A percentile compares a stretch with the other conserved stretches of the same genome.
Evolutionary conservation across 2,888 invertebrate species (phyloP).

Genomic region (Abrostola triplasia): DNA sequence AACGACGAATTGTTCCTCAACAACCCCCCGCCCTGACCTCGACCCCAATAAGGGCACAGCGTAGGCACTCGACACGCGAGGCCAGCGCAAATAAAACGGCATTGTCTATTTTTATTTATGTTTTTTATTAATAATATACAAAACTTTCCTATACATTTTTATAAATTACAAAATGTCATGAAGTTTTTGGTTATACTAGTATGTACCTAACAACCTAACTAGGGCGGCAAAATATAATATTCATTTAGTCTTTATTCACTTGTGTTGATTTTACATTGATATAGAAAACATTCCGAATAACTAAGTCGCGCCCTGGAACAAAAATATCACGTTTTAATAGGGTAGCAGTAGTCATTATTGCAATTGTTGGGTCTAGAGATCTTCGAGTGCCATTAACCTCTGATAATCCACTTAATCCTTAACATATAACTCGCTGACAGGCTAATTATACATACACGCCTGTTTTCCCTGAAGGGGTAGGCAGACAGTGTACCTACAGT

Average conservation of each 20-base stretch:
- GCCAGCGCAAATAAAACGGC: constrained; percentile 70
- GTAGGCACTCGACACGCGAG: background rate
- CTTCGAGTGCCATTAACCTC: too few relatives aligned
- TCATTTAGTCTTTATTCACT: constrained; percentile 80
- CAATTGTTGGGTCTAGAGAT: too few relatives aligned
- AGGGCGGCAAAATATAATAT: constrained; percentile 63
- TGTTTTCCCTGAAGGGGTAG: too few relatives aligned
- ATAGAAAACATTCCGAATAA: constrained; percentile 55
- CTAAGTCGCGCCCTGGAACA: constrained; percentile 59
- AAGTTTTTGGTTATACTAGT: constrained; percentile 67
- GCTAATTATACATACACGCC: too few relatives aligned
- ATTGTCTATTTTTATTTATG: constrained; percentile 85
- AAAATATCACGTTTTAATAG: constrained; percentile 16
- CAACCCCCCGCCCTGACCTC: background rate
- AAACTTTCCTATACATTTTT: constrained; percentile 80
- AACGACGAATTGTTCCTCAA: background rate
- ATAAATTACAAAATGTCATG: constrained; percentile 76
- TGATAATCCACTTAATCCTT: too few relatives aligned
- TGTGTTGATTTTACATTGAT: constrained; percentile 68
- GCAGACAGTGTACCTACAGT: too few relatives aligned
- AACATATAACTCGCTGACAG: too few relatives aligned
- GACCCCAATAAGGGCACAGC: background rate
- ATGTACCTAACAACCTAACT: constrained; percentile 74
- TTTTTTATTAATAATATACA: constrained; percentile 80
- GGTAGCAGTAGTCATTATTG: background rate